phyloP scores from a whole-genome alignment of 2,888 invertebrate genomes.

The Crematogaster levior region DNA sequence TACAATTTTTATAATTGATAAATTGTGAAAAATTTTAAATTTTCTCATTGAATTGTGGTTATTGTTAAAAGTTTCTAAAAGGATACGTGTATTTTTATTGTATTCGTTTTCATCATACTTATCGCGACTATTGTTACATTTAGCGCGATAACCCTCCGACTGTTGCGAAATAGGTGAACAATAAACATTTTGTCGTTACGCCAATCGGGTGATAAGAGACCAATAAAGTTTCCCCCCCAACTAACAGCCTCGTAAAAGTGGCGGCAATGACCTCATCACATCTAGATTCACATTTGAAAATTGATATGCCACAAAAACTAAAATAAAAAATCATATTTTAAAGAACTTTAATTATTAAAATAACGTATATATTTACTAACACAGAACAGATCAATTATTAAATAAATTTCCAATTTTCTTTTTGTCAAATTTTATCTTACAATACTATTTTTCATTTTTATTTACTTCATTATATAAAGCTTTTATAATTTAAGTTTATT shows the following conservation, averaged over 20 bases:
- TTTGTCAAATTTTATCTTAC: not conserved
- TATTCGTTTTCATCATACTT: conserved; percentile 19
- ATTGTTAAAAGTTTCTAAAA: not conserved
- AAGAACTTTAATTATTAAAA: not conserved
- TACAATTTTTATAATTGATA: not conserved
- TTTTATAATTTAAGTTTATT: not conserved
- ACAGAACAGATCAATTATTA: not conserved
- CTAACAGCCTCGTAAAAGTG: conserved; percentile 66
- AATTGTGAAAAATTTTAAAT: not conserved
- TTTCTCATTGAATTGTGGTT: not conserved
- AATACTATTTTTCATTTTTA: conserved; percentile 1
- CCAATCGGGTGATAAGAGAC: conserved; percentile 72
- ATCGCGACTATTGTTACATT: conserved; percentile 47
- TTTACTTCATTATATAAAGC: not conserved
- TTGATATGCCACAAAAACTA: conserved; percentile 26
- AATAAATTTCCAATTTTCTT: not conserved
- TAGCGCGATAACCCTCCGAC: conserved; percentile 57
- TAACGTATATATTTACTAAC: not conserved
- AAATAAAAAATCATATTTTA: not conserved
- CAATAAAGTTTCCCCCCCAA: conserved; percentile 67
- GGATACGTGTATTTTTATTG: not conserved
- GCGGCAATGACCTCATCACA: conserved; percentile 65
- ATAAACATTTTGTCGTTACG: conserved; percentile 76
- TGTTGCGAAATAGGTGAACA: conserved; percentile 72
- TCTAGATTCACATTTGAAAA: conserved; percentile 24